Evolutionary conservation across 2,888 invertebrate species (phyloP).

Genomic region (Philonicus albiceps): DNA sequence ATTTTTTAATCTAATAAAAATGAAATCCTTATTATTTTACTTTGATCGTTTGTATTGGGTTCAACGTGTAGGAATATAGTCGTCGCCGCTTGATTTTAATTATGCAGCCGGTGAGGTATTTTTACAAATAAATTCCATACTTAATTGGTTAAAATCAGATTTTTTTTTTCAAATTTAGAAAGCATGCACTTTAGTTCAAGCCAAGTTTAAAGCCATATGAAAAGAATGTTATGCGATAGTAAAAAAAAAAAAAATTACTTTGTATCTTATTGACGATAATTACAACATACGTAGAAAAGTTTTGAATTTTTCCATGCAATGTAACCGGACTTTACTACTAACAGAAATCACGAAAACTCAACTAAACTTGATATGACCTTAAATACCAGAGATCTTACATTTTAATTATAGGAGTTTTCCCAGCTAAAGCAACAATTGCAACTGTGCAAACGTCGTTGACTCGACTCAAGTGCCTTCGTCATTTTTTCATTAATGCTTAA

Average conservation of each 20-base stretch:
- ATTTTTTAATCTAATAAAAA: no score
- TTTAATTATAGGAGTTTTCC: neutral
- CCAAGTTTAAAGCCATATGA: neutral
- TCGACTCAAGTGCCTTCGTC: neutral
- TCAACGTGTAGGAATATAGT: no score
- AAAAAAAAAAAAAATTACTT: neutral
- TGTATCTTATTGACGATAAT: neutral
- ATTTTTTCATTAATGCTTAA: neutral
- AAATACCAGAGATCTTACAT: neutral
- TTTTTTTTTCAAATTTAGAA: no score
- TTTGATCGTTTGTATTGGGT: no score
- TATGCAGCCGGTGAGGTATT: no score
- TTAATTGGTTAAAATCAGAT: no score
- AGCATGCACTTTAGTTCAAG: no score
- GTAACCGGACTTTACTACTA: neutral
- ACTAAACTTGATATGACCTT: neutral
- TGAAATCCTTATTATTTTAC: no score
- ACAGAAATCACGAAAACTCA: neutral
- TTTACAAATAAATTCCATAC: no score
- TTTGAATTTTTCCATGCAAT: neutral
- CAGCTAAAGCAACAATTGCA: neutral
- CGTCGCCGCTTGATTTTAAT: no score
- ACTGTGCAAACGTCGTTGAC: neutral
- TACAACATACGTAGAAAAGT: neutral
- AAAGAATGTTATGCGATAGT: neutral